Conservation (phyloP, 2,888 invertebrate genomes). For the Xestia xanthographa region DNA sequence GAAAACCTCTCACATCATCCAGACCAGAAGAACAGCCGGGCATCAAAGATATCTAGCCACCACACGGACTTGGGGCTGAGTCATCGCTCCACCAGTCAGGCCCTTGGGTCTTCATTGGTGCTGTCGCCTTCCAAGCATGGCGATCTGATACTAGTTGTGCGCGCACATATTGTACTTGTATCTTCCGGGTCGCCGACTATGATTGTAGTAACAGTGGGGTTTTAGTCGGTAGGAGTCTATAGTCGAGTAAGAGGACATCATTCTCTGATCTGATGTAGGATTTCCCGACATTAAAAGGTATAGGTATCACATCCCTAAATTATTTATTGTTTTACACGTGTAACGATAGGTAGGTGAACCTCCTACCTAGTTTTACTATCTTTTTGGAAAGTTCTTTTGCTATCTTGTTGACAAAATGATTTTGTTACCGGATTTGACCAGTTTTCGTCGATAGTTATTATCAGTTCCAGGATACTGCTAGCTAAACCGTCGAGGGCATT, state of each 20-base stretch:
- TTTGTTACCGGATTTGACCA: conserved; percentile 1
- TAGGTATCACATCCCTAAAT: too few relatives aligned
- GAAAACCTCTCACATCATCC: neutral
- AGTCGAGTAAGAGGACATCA: neutral
- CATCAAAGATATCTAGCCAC: neutral
- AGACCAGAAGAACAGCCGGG: neutral
- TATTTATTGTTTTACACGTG: neutral
- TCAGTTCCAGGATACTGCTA: neutral
- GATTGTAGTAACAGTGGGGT: neutral
- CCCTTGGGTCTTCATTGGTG: neutral
- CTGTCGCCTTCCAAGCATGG: neutral
- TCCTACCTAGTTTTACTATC: conserved; percentile 5
- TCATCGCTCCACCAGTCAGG: neutral
- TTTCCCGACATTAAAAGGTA: neutral
- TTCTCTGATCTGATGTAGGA: neutral
- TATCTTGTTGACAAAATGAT: conserved; percentile 18
- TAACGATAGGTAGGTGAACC: neutral
- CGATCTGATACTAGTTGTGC: neutral
- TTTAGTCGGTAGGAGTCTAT: neutral
- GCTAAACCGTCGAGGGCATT: neutral
- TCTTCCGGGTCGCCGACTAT: neutral
- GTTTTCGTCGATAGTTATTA: conserved; percentile 8
- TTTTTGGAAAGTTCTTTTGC: conserved; percentile 4
- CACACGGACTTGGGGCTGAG: neutral
- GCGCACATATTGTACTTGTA: neutral